These are phyloP conservation scores for Acropternis orthonyx DNA, from an alignment of 2,797 vertebrate genomes.

Conservation along the genomic window DNA sequence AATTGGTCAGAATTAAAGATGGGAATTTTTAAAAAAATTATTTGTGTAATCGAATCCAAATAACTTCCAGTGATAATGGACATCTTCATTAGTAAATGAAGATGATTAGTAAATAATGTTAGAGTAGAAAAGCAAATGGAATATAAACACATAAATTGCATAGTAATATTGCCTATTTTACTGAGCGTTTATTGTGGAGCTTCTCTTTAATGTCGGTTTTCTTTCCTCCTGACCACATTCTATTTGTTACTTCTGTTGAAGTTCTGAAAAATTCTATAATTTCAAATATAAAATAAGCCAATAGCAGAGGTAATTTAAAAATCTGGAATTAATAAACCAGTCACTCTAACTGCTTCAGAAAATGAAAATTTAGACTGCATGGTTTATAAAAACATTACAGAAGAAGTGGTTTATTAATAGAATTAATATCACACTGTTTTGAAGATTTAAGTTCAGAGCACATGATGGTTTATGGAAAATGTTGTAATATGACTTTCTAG, in stretches of 20 bases:
- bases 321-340: constrained; percentile 16
- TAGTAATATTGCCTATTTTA: constrained; percentile 54
- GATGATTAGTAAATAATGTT: constrained; percentile 38
- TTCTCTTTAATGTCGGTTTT: constrained; percentile 83
- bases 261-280: constrained; percentile 59
- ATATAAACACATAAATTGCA: constrained; percentile 41
- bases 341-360: neutral
- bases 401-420: constrained; percentile 6
- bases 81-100: constrained; percentile 51
- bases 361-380: neutral
- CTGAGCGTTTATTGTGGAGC: constrained; percentile 74
- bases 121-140: constrained; percentile 24
- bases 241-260: constrained; percentile 50
- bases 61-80: neutral
- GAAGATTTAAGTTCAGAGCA: neutral
- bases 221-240: constrained; percentile 74
- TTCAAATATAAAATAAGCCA: constrained; percentile 57
- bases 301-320: constrained; percentile 25
- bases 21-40: neutral
- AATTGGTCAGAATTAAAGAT: neutral
- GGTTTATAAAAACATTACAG: constrained; percentile 4
- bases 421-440: neutral
- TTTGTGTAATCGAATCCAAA: constrained; percentile 38
- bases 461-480: neutral
- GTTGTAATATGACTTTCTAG: neutral